These are phyloP conservation scores for Clarias macrocephalus DNA, from an alignment of 2,113 vertebrate genomes.

Conservation along the genomic window DNA sequence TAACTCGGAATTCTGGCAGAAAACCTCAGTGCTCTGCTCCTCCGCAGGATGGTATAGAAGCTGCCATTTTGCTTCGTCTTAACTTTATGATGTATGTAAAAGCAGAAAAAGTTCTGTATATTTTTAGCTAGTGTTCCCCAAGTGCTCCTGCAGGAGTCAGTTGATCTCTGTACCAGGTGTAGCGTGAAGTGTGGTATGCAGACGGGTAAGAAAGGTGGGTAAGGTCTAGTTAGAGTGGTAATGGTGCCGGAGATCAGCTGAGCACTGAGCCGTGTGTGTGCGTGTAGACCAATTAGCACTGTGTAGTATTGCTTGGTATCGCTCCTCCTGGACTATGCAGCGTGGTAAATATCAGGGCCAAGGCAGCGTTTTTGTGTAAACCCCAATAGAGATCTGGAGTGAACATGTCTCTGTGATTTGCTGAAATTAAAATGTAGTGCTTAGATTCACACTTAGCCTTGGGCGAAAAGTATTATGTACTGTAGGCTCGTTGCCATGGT, in stretches of 20 bases:
- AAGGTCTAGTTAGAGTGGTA: not conserved
- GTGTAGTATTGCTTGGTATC: not conserved
- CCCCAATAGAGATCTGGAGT: not conserved
- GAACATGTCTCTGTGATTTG: not conserved
- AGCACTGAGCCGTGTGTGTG: not conserved
- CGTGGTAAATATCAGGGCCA: not conserved
- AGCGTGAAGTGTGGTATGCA: not conserved
- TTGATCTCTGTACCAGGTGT: not conserved
- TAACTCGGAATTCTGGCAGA: not conserved
- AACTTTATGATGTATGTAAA: not conserved
- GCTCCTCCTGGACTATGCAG: not conserved
- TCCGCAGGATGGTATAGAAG: not conserved
- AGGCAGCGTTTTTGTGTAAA: not conserved
- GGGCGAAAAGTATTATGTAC: not conserved
- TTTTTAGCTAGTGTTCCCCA: too few relatives aligned
- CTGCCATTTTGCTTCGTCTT: not conserved
- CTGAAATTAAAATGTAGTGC: not conserved
- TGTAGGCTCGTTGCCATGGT: not conserved
- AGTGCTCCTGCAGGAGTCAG: not conserved
- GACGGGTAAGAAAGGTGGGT: not conserved
- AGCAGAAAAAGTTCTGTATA: not conserved
- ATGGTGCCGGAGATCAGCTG: not conserved
- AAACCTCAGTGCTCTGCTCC: not conserved
- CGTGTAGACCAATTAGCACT: not conserved
- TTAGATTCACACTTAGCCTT: not conserved